A percentile compares a stretch with the other conserved stretches of the same genome.
These are phyloP conservation scores for Mormyrus iriodes DNA, from an alignment of 2,113 vertebrate genomes.

Conservation along the genomic window DNA sequence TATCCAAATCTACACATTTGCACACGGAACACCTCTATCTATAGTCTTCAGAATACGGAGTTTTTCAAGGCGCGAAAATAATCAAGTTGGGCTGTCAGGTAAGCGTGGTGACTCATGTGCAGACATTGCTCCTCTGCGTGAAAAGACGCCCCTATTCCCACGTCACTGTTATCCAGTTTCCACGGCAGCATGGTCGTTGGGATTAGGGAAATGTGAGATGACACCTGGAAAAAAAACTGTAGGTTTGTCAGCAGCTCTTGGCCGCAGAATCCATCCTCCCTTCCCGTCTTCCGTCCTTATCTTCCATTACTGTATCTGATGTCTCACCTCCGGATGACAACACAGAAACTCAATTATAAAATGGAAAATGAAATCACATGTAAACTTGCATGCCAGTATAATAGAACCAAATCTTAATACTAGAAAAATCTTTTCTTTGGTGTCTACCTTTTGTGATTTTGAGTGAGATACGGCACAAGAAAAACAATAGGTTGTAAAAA, in stretches of 20 bases:
- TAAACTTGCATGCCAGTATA: background rate
- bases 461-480: background rate
- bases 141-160: background rate
- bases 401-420: background rate
- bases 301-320: background rate
- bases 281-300: background rate
- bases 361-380: background rate
- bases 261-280: background rate
- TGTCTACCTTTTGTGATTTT: background rate
- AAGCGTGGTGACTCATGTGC: background rate
- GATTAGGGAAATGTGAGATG: conserved; percentile 18
- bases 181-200: background rate
- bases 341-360: background rate
- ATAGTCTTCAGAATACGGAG: background rate
- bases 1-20: background rate
- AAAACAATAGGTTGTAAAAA: background rate
- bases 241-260: background rate
- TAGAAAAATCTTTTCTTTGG: background rate
- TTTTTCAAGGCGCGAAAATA: background rate
- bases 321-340: background rate
- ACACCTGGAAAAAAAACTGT: background rate
- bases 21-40: background rate
- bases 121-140: background rate
- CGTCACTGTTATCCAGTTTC: background rate
- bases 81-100: background rate